Percentiles rank a stretch among this genome's conserved stretches.
Evolutionary conservation across 2,797 vertebrate genomes (phyloP).

Genomic region (Otolemur crassicaudatus): DNA sequence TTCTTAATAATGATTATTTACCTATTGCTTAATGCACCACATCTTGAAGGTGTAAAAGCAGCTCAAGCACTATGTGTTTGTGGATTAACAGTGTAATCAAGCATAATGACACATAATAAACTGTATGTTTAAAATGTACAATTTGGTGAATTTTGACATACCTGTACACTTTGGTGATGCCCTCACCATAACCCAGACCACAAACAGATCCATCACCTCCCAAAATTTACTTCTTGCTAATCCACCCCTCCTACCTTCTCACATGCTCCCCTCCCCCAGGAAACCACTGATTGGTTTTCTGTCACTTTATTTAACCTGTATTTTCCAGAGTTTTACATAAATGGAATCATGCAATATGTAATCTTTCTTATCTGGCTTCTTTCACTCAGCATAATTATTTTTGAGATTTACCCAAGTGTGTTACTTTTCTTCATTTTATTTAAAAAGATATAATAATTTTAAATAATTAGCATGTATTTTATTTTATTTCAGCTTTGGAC

Average conservation of each 20-base stretch:
- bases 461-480: neutral
- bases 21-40: neutral
- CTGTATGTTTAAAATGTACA: neutral
- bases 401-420: constrained; percentile 47
- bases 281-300: neutral
- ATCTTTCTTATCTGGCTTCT: neutral
- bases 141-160: neutral
- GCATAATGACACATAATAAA: neutral
- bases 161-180: neutral
- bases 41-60: neutral
- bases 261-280: neutral
- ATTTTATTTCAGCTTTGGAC: constrained; percentile 30
- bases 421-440: constrained; percentile 62
- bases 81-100: neutral
- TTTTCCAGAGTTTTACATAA: constrained; percentile 10
- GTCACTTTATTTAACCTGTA: neutral
- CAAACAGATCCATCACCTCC: neutral
- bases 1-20: neutral
- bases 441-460: constrained; percentile 23
- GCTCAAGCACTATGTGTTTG: neutral
- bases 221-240: neutral
- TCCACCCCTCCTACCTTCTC: neutral
- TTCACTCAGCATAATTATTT: constrained; percentile 43
- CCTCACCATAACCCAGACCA: neutral
- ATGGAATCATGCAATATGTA: neutral